Percentiles rank a stretch among this genome's conserved stretches.
These are phyloP conservation scores for Ceyx erithaca DNA, from an alignment of 2,797 vertebrate genomes.

Conservation along the genomic window DNA sequence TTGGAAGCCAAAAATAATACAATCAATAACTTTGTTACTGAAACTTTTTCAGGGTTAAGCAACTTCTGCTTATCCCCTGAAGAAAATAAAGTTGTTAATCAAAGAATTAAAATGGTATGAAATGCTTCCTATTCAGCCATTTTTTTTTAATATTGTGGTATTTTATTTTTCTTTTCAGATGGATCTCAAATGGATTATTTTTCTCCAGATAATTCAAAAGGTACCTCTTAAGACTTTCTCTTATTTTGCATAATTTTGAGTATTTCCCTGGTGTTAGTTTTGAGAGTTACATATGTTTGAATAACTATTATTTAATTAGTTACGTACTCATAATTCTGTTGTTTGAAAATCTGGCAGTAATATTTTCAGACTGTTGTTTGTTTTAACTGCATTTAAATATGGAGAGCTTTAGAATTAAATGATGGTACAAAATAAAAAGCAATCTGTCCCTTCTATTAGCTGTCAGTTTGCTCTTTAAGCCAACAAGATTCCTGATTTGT, in stretches of 20 bases:
- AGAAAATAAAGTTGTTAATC: background rate
- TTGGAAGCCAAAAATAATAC: background rate
- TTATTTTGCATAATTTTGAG: background rate
- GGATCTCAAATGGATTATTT: slow-evolving; percentile 86
- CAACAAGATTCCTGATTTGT: background rate
- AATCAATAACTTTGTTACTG: background rate
- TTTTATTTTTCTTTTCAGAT: slow-evolving; percentile 78
- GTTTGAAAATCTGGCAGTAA: background rate
- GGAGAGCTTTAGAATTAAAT: background rate
- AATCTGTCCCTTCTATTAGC: background rate
- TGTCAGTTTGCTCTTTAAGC: background rate
- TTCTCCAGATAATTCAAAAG: slow-evolving; percentile 92
- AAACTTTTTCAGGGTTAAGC: background rate
- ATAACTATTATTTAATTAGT: background rate
- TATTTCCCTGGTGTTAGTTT: background rate
- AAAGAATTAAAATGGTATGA: background rate
- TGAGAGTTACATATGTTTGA: background rate
- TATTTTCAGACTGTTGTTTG: background rate
- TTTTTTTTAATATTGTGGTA: background rate
- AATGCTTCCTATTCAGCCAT: background rate
- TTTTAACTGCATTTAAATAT: background rate
- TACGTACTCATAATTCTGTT: background rate
- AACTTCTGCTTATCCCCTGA: background rate
- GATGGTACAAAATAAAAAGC: background rate
- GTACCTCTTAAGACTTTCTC: slow-evolving; percentile 72